These are phyloP conservation scores for Xanthia togata DNA, from an alignment of 2,888 invertebrate genomes.

Conservation along the genomic window DNA sequence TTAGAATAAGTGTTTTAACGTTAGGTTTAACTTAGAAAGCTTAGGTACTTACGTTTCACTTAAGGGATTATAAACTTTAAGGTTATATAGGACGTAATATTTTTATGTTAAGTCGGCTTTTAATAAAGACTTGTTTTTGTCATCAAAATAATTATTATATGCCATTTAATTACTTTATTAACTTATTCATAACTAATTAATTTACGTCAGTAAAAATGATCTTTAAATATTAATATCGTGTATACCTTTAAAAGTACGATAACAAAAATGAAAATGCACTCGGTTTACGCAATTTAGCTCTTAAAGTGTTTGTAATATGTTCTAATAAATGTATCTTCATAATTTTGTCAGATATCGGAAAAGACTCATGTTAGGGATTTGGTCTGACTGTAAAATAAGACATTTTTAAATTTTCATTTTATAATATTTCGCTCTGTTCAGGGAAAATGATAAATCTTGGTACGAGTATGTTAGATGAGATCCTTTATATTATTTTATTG, in stretches of 20 bases:
- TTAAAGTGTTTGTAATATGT: slow-evolving; percentile 25
- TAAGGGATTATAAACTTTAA: slow-evolving; percentile 3
- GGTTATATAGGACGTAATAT: slow-evolving; percentile 3
- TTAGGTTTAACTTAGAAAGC: slow-evolving; percentile 11
- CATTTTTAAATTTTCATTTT: slow-evolving; percentile 1
- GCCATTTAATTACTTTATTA: slow-evolving; percentile 29
- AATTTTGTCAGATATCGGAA: slow-evolving; percentile 40
- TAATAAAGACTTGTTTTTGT: slow-evolving; percentile 6
- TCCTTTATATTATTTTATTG: neutral
- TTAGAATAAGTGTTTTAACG: neutral
- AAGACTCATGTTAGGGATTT: slow-evolving; percentile 21
- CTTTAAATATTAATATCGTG: slow-evolving; percentile 38
- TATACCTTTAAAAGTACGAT: slow-evolving; percentile 15
- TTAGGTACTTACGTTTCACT: neutral
- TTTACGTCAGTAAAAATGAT: slow-evolving; percentile 31
- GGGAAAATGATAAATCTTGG: neutral
- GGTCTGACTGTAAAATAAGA: slow-evolving; percentile 14
- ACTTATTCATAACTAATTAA: slow-evolving; percentile 31
- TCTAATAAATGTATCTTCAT: neutral
- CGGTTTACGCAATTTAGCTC: slow-evolving; percentile 34
- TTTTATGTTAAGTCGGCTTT: slow-evolving; percentile 11
- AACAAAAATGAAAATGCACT: neutral
- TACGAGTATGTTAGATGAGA: neutral
- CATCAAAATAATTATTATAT: neutral
- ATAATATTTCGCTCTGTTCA: neutral